These are phyloP conservation scores for Ochotona princeps DNA, from an alignment of 2,113 vertebrate genomes.

Conservation along the genomic window DNA sequence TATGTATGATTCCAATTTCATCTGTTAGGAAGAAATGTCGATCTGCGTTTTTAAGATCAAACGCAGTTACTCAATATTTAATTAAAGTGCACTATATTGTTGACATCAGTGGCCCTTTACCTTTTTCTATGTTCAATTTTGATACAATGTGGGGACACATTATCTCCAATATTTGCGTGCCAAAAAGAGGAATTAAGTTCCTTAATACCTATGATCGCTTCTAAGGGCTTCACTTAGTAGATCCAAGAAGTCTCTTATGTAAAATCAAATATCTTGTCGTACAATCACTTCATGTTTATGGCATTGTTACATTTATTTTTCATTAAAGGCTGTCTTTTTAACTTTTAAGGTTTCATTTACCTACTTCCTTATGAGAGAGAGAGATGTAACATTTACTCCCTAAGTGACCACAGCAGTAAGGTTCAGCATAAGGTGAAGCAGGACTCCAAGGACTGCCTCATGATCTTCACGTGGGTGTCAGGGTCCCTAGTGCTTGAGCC, in stretches of 20 bases:
- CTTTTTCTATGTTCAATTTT: not conserved
- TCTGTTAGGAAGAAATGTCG: not conserved
- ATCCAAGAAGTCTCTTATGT: no score
- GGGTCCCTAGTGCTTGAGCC: no score
- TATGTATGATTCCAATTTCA: not conserved
- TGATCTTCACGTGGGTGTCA: no score
- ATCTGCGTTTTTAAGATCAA: not conserved
- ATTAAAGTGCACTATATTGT: not conserved
- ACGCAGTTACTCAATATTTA: not conserved
- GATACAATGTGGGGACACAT: fast-evolving
- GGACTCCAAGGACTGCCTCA: no score
- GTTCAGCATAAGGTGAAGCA: no score
- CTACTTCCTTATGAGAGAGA: no score
- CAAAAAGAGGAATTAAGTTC: no score
- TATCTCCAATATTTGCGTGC: not conserved
- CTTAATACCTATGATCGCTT: not conserved
- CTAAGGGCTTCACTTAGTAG: not conserved
- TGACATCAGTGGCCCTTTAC: not conserved
- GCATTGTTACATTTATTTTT: not conserved
- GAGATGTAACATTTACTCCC: no score
- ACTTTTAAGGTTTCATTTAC: no score
- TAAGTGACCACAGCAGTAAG: no score
- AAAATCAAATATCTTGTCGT: no score
- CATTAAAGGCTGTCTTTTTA: not conserved
- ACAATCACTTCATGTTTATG: not conserved